Evolutionary conservation across 2,888 invertebrate genomes (phyloP), one percentile per base, ranked within the genome.

Genomic region (Ptychoptera contaminata): DNA sequence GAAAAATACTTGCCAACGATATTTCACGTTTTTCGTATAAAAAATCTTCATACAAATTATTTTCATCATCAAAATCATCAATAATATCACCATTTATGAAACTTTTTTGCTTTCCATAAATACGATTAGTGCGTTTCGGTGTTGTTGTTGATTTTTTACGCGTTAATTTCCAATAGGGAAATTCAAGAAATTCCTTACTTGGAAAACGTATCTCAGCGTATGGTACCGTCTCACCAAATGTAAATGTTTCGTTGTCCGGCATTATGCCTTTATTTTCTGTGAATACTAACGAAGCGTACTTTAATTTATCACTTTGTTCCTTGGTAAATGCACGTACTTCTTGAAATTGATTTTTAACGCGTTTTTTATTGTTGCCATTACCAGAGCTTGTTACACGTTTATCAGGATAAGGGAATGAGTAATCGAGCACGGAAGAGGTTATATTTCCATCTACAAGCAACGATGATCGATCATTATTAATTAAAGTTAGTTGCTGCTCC

Each of bases 341-440:
- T 23, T 54, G 54, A 23, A 54, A 54, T 16, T 52, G 46, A 30
- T 50, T 53, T 45, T 51, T 49, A 5, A 7, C 23, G 1, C 47
- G 46, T 32, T 52, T 50, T 37, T 54, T 53, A 31, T 50, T 50
- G 10, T 48, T 51, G 38, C 46, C 51, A 36, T 44, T 47, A 31
- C 46, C 46, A 11, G 31, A 40, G 11, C 32, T 39, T 7, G 16
- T 43, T 3, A 46, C 43, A 3, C 55, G 41, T 50, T 54, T 56
- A 45, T 56, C 55, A 1, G 55, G 55, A 47, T 54, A 49, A 3
- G 55, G 55, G 37, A 56, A 56, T 15, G 43, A 47, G 29, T 47
- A 53, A 46, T 50, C 46, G n/a, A 41, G n/a, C n/a, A 11, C 23
- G 3, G 23, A 23, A 7, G 23, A 23, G 23, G 23, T 23, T 5